Evolutionary conservation across 1,140 invertebrate genomes (phyloP), one percentile per base, ranked within the genome.

Genomic region (Alviniconcha marisindica): DNA sequence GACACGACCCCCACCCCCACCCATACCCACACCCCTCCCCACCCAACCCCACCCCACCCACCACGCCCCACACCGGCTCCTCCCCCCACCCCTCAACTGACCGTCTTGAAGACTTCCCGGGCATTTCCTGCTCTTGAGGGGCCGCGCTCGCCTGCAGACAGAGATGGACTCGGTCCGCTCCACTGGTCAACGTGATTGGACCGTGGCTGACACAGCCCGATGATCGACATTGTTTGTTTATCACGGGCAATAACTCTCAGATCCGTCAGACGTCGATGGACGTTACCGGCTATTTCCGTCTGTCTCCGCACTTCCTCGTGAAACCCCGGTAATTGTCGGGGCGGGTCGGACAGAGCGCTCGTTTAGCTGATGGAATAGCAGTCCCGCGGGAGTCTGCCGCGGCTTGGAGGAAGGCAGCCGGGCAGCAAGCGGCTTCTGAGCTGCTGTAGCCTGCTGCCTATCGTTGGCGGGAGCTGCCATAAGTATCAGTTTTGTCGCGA

Each of bases 271-370:
- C 38, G 48, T 51, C 56, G 54, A 33, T 60, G 78, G 36, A 80
- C 78, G 18, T 63, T 80, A 36, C 60, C 56, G 78, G 78, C 44
- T 40, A 80, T 80, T 80, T 80, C 78, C 78, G 78, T 69, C 78
- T 40, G 56, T 66, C 56, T 28, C 60, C 78, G 78, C 60, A 7
- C 18, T 15, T 40, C 15, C 38, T 80, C 78, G 78, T 80, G 78
- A 80, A 66, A 44, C 7, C 38, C 78, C 78, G 78, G 78, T 80
- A 80, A 80, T 80, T 80, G 78, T 69, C 56, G 56, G 38, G 78
- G 78, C 78, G 78, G 78, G 40, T 40, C 60, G 5, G 38, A n/a
- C 51, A 60, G 77, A 36, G 51, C 48, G 31, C 18, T 74, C 71
- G 42, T 74, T 76, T 76, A 63, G 60, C 60, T 63, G 60, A 63